Conservation (phyloP, 53 echinoderm and acorn worm species). For the Apostichopus leukothele region DNA sequence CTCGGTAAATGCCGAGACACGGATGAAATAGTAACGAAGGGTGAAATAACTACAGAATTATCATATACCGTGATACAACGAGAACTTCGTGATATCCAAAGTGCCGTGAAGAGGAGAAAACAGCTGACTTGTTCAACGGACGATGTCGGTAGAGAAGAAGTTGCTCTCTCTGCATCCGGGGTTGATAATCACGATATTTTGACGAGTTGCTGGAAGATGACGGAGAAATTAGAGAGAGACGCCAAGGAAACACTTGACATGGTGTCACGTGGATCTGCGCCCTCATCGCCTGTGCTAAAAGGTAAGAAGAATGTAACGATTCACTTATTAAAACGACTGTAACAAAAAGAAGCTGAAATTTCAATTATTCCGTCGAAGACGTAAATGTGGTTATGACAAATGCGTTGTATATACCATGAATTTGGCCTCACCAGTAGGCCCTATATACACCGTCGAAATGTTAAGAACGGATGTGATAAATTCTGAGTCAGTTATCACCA, state of each 20-base stretch:
- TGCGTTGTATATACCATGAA: no score
- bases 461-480: no score
- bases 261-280: constrained; percentile 12
- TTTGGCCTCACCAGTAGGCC: no score
- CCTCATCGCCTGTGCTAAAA: constrained; percentile 23
- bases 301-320: neutral
- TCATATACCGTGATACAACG: constrained; percentile 32
- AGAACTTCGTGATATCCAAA: constrained; percentile 42
- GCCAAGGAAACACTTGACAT: neutral
- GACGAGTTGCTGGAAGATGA: constrained; percentile 44
- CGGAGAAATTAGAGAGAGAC: constrained; percentile 40
- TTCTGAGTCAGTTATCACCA: no score
- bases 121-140: constrained; percentile 1
- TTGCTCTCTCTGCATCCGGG: neutral
- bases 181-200: constrained; percentile 37
- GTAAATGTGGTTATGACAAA: no score
- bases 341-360: no score
- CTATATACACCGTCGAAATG: no score
- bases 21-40: neutral
- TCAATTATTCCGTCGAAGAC: no score
- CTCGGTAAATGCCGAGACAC: constrained; percentile 52
- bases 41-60: neutral
- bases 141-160: neutral
- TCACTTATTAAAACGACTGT: no score
- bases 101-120: neutral